These are phyloP conservation scores for Tryphoninae sp. DNA, from an alignment of 2,888 invertebrate genomes.

Conservation along the genomic window DNA sequence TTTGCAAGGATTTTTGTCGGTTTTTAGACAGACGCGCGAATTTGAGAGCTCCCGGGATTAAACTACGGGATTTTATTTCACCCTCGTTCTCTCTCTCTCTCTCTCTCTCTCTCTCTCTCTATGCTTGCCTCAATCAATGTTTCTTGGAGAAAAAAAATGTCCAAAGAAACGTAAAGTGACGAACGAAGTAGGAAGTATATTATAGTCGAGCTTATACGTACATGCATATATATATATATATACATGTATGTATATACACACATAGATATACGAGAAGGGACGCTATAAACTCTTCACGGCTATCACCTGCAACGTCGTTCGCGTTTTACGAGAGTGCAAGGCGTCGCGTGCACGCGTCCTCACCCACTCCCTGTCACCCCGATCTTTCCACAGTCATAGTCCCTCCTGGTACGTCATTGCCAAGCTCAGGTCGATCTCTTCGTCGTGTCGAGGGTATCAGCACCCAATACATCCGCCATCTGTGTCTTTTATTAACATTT, in stretches of 20 bases:
- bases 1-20: too few species aligned
- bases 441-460: constrained; percentile 46
- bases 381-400: not conserved
- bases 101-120: too few species aligned
- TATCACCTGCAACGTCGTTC: constrained; percentile 65
- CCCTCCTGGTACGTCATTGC: constrained; percentile 50
- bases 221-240: not conserved
- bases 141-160: too few species aligned
- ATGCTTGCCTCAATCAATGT: not conserved
- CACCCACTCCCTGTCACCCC: constrained; percentile 29
- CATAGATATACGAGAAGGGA: too few species aligned
- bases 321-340: constrained; percentile 62
- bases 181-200: too few species aligned
- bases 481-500: constrained; percentile 5
- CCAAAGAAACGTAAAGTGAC: too few species aligned
- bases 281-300: constrained; percentile 50
- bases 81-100: too few species aligned
- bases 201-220: not conserved
- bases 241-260: not conserved
- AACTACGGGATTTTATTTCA: too few species aligned
- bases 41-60: too few species aligned
- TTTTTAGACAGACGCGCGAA: too few species aligned
- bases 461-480: constrained; percentile 9
- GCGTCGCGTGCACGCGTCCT: constrained; percentile 66
- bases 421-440: constrained; percentile 46